Conservation (phyloP, 1,140 invertebrate species). For the Temnothorax nylanderi region DNA sequence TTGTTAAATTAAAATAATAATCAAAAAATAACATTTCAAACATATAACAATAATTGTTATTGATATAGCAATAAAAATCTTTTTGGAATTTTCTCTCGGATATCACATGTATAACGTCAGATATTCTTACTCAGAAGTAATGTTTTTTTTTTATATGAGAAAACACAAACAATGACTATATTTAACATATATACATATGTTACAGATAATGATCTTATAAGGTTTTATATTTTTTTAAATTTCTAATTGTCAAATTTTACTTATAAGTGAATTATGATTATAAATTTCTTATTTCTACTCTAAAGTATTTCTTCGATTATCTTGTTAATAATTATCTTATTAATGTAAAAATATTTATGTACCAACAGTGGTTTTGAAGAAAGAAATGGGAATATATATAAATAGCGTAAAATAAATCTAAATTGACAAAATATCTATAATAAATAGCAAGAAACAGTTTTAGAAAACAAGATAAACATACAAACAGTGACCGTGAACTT, state of each 20-base stretch:
- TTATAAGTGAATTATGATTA: no score
- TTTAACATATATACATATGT: not conserved
- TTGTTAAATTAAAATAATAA: not conserved
- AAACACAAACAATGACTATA: not conserved
- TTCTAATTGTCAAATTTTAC: not conserved
- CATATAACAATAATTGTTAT: not conserved
- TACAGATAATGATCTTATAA: not conserved
- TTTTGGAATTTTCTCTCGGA: not conserved
- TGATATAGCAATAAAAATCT: not conserved
- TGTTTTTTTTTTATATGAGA: not conserved
- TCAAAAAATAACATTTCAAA: conserved; percentile 14
- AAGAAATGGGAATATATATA: no score
- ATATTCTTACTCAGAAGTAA: not conserved
- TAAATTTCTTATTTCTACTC: no score
- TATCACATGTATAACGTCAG: not conserved
- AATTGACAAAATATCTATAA: no score
- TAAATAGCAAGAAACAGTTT: no score
- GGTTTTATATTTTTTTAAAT: not conserved
- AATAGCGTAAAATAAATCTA: no score
- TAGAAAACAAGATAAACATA: no score
- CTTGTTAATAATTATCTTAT: no score
- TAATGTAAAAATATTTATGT: no score
- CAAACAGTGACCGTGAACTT: no score
- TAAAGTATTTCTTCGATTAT: no score
- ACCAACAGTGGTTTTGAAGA: no score